Base-by-base conservation (phyloP, 2,113 vertebrate genomes). In the Anthoscopus minutus region DNA sequence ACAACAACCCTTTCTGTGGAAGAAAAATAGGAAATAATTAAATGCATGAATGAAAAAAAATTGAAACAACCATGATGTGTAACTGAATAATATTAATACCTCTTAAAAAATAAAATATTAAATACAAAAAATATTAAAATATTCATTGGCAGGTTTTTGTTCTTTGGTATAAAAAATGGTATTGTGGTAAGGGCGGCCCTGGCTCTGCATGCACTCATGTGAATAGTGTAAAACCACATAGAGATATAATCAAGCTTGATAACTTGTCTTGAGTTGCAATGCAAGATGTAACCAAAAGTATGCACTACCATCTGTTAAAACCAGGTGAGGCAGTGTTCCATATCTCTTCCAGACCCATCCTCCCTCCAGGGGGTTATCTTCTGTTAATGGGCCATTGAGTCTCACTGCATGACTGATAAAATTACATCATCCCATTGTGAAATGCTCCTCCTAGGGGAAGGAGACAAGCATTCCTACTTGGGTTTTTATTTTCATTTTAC, bases 1-100 rank as follows among this genome's bases (percentile, higher is more conserved):
- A 0, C 37, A 83, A 53, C 10, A 54, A 27, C 33, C 1, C 13
- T 65, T 50, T 64, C 47, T 42, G 33, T 23, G 14, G 4, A 25
- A 77, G 45, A 74, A 81, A 54, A 66, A 22, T 11, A 8, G 24
- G 7, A 56, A 85, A 54, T 31, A 57, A 33, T 81, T 58, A 70
- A 87, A 85, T 50, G 7, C 22, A 58, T 42, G 28, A 81, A 53
- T 31, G 48, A 69, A 84, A 22, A 10, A 22, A 47, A 78, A 82
- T 18, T 9, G 4, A 77, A 92, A 11, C 7, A 61, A 48, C 22
- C 4, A 37, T 0, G 0, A n/a, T 28, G 12, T 61, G 28, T 56
- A 89, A 33, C 16, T 35, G 25, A 86, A 70, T 17, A 72, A 69
- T 82, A 64, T n/a, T 71, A 85, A 79, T n/a, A 66, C 5, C 11